Percentiles rank a stretch among this genome's conserved stretches.
These are phyloP conservation scores for Montifringilla adamsi DNA, from an alignment of 2,113 vertebrate genomes.

Conservation along the genomic window DNA sequence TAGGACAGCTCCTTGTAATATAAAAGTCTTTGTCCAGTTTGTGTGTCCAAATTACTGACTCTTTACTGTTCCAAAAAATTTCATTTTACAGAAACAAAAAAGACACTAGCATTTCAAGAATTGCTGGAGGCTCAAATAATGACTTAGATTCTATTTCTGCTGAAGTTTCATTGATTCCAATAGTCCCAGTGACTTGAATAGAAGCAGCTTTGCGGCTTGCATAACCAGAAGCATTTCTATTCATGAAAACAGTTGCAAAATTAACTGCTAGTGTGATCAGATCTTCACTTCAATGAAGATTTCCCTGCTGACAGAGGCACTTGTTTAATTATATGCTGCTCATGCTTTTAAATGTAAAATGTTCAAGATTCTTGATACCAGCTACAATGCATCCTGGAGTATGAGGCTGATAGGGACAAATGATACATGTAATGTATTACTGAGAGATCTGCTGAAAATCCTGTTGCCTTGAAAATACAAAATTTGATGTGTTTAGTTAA, in stretches of 20 bases:
- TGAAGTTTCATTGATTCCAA: conserved; percentile 1
- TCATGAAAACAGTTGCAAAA: conserved; percentile 39
- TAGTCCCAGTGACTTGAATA: neutral
- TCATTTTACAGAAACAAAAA: neutral
- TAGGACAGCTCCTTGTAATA: neutral
- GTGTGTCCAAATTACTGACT: neutral
- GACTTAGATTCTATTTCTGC: conserved; percentile 20
- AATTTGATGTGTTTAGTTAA: neutral
- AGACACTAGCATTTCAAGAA: conserved; percentile 5
- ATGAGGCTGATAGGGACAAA: neutral
- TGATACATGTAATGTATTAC: neutral
- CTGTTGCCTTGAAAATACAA: neutral
- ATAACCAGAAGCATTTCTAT: conserved; percentile 24
- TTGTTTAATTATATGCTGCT: conserved; percentile 25
- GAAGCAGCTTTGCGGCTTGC: neutral
- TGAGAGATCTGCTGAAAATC: neutral
- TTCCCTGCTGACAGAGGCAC: conserved; percentile 41
- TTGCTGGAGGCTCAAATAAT: neutral
- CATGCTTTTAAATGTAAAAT: conserved; percentile 9
- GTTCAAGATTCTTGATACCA: neutral
- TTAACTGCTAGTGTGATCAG: conserved; percentile 38
- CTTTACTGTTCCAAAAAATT: conserved; percentile 7
- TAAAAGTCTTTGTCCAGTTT: neutral
- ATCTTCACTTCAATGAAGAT: conserved; percentile 32
- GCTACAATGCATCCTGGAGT: neutral